These are phyloP conservation scores for Meghimatium bilineatum DNA, from an alignment of 2,888 invertebrate genomes.

Conservation along the genomic window DNA sequence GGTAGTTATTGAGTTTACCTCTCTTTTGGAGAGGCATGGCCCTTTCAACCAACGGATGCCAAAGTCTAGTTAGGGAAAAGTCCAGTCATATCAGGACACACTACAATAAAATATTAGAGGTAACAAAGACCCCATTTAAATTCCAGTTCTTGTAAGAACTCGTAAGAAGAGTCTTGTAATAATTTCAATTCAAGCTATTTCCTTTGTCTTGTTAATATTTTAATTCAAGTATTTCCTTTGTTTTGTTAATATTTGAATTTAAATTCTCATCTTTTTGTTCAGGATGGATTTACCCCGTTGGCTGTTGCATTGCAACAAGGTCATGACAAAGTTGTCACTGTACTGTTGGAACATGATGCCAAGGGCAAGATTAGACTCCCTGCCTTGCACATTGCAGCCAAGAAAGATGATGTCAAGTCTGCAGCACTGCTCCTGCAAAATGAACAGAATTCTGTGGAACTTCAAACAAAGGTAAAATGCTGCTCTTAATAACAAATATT, in stretches of 20 bases:
- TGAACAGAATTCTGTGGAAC: conserved; percentile 95
- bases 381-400: conserved; percentile 98
- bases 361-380: conserved; percentile 97
- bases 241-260: not conserved
- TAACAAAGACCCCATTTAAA: too few species aligned
- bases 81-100: too few species aligned
- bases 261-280: not conserved
- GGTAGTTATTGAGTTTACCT: too few species aligned
- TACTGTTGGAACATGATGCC: conserved; percentile 97
- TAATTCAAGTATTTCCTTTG: not conserved
- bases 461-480: conserved; percentile 87
- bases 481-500: too few species aligned
- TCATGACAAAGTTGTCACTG: conserved; percentile 99
- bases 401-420: conserved; percentile 99
- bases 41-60: too few species aligned
- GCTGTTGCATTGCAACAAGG: conserved; percentile 99
- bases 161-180: too few species aligned
- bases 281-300: conserved; percentile 99
- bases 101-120: too few species aligned
- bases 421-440: conserved; percentile 96
- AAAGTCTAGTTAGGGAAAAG: too few species aligned
- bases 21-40: too few species aligned
- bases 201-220: too few species aligned
- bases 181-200: too few species aligned
- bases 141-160: too few species aligned